Conservation (phyloP, 92 coral and sea anemone genomes). For the Palythoa caribaeorum region DNA sequence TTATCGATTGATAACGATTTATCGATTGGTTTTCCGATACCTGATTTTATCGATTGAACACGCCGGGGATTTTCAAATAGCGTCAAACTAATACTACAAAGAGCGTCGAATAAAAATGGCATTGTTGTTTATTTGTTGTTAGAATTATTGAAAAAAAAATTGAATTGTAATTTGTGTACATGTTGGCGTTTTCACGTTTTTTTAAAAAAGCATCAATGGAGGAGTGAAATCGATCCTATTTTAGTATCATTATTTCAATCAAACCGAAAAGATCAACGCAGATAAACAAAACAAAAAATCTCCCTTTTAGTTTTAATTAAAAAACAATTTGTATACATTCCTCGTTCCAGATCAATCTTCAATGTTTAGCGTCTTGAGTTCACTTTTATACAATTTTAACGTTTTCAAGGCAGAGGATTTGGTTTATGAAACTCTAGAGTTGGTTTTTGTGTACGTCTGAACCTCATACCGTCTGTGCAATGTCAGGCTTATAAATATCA, state of each 20-base stretch:
- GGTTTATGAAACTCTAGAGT: not conserved
- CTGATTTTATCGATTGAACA: too few species aligned
- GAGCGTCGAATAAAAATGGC: too few species aligned
- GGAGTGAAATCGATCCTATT: not conserved
- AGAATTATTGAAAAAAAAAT: too few species aligned
- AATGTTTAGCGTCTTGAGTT: not conserved
- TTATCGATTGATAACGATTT: too few species aligned
- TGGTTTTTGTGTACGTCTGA: not conserved
- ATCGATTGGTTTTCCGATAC: too few species aligned
- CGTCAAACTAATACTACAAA: too few species aligned
- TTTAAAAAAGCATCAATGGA: too few species aligned
- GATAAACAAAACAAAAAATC: not conserved
- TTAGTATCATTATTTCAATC: not conserved
- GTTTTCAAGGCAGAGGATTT: not conserved
- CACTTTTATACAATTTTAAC: not conserved
- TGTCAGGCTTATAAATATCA: not conserved
- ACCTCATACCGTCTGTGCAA: not conserved
- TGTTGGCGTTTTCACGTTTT: too few species aligned
- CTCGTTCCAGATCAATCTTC: not conserved
- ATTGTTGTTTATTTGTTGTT: too few species aligned
- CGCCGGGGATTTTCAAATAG: too few species aligned
- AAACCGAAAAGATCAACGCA: not conserved
- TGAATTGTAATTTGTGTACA: too few species aligned
- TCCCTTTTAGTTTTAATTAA: not conserved
- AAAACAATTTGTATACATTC: not conserved